These are phyloP conservation scores for Periphyllus acericola DNA, from an alignment of 2,888 invertebrate genomes.

Conservation along the genomic window DNA sequence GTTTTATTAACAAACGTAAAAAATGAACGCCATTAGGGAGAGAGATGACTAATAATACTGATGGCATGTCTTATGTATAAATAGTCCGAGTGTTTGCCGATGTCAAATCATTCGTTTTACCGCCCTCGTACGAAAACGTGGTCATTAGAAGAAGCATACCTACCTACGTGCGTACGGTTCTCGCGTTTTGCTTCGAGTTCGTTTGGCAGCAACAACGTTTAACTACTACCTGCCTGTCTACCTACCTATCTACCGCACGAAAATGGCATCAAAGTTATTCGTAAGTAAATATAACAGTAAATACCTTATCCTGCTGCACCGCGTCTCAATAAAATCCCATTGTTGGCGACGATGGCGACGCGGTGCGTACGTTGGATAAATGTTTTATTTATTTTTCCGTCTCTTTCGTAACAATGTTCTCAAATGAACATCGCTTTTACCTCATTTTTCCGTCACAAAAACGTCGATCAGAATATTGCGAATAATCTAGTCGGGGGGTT, in stretches of 20 bases:
- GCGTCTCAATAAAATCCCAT: not conserved
- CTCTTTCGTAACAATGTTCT: not conserved
- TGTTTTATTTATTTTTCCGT: not conserved
- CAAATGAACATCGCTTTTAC: not conserved
- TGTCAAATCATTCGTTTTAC: constrained; percentile 31
- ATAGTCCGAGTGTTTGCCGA: not conserved
- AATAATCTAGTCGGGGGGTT: not conserved
- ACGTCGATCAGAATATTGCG: not conserved
- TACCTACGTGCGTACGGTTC: not conserved
- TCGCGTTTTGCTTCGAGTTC: not conserved
- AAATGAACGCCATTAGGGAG: constrained; percentile 23
- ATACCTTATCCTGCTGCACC: too few relatives aligned
- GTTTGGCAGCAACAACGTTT: not conserved
- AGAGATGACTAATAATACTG: not conserved
- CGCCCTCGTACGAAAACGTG: not conserved
- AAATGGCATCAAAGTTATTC: constrained; percentile 25
- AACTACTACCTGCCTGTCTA: too few relatives aligned
- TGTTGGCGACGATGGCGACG: not conserved
- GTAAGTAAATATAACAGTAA: constrained; percentile 22
- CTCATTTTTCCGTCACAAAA: not conserved
- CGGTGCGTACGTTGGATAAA: not conserved
- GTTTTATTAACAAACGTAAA: constrained; percentile 11
- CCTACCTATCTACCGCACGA: not conserved
- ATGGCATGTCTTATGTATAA: constrained; percentile 1
- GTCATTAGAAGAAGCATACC: not conserved